A percentile compares a stretch with the other conserved stretches of the same genome.
Conservation (phyloP, 2,113 vertebrate species). For the Uria aalge region DNA sequence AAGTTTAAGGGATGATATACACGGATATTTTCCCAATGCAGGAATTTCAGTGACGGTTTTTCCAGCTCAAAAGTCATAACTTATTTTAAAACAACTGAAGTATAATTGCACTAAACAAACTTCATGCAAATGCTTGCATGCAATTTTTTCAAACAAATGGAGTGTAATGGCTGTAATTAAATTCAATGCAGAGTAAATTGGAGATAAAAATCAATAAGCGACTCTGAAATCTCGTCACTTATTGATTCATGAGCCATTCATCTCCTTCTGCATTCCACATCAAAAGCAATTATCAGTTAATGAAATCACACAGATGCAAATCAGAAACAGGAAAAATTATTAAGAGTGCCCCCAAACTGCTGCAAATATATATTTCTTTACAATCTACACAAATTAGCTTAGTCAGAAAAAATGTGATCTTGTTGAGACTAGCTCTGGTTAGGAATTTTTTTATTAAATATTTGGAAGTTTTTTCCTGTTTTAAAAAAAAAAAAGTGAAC, state of each 20-base stretch:
- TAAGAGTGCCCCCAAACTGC: neutral
- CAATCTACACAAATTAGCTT: neutral
- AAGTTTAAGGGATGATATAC: neutral
- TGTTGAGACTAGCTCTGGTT: neutral
- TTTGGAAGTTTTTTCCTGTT: neutral
- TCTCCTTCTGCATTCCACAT: constrained; percentile 33
- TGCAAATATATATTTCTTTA: neutral
- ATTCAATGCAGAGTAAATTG: constrained; percentile 36
- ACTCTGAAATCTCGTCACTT: constrained; percentile 39
- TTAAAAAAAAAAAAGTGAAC: neutral
- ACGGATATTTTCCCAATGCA: neutral
- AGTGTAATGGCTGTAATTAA: constrained; percentile 59
- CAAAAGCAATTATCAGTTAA: constrained; percentile 63
- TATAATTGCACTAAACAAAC: neutral
- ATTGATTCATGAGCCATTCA: constrained; percentile 56
- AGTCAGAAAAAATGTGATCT: neutral
- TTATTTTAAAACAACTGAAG: neutral
- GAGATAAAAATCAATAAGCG: constrained; percentile 56
- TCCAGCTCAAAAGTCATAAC: neutral
- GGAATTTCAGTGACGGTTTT: neutral
- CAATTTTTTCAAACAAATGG: constrained; percentile 23
- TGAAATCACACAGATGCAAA: constrained; percentile 54
- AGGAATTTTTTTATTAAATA: neutral
- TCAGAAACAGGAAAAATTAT: constrained; percentile 7
- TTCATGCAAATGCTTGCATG: neutral